Evolutionary conservation across 2,797 vertebrate species (phyloP).

Genomic region (Zenarchopterus dispar): DNA sequence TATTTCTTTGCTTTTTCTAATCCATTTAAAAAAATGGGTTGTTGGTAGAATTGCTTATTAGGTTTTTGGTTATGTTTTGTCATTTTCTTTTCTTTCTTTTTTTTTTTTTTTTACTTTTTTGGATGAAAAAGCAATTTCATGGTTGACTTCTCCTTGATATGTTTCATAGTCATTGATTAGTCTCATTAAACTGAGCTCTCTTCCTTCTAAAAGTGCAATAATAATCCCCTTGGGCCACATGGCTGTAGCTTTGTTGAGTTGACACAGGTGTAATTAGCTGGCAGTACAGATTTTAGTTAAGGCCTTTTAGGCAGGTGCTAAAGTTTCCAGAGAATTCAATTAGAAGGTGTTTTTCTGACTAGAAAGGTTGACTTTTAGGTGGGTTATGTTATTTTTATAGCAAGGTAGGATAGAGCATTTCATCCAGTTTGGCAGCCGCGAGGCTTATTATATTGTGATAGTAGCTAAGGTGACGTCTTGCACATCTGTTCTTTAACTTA

Average conservation of each 20-base stretch:
- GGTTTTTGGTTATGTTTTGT: too few relatives aligned
- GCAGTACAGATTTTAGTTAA: not conserved
- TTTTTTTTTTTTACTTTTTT: too few relatives aligned
- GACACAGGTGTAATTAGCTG: not conserved
- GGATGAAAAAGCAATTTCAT: too few relatives aligned
- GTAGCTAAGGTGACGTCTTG: not conserved
- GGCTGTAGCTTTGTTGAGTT: not conserved
- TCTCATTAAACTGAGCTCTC: too few relatives aligned
- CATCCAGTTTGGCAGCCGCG: not conserved
- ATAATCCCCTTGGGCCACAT: too few relatives aligned
- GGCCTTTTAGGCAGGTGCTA: not conserved
- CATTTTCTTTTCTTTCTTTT: too few relatives aligned
- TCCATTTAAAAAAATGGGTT: too few relatives aligned
- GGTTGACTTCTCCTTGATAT: too few relatives aligned
- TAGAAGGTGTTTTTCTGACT: not conserved
- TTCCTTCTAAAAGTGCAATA: too few relatives aligned
- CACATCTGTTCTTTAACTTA: not conserved
- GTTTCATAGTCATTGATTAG: too few relatives aligned
- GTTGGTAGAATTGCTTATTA: too few relatives aligned
- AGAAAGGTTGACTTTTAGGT: not conserved
- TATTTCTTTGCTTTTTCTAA: too few relatives aligned
- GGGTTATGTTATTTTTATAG: not conserved
- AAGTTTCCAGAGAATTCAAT: not conserved
- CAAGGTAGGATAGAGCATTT: not conserved
- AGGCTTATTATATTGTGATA: not conserved